Evolutionary conservation across 2,113 vertebrate species (phyloP).

Genomic region (Poeciliopsis turrubarensis): DNA sequence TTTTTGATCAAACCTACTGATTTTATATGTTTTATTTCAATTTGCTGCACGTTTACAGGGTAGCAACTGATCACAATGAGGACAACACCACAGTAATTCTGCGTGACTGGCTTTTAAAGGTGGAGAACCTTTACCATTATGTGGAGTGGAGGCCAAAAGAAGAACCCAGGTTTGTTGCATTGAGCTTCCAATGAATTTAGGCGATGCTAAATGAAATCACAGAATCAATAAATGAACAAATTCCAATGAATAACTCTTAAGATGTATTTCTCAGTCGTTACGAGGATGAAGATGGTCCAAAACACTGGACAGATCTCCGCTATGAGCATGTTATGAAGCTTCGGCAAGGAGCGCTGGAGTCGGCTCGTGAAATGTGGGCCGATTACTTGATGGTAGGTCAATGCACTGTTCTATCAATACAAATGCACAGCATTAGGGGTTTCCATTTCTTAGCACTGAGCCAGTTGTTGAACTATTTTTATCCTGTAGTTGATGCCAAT

Average conservation of each 20-base stretch:
- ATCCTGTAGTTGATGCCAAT: constrained; percentile 23
- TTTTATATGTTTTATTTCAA: not conserved
- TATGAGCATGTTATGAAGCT: constrained; percentile 92
- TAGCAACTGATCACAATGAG: constrained; percentile 89
- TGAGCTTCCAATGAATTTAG: not conserved
- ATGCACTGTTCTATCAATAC: not conserved
- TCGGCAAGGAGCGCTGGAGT: constrained; percentile 86
- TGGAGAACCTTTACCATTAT: constrained; percentile 87
- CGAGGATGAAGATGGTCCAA: constrained; percentile 85
- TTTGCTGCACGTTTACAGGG: constrained; percentile 77
- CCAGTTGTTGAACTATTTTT: not conserved
- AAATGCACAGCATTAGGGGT: not conserved
- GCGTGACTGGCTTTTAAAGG: constrained; percentile 87
- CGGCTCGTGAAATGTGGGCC: constrained; percentile 89
- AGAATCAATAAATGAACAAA: not conserved
- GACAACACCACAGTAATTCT: constrained; percentile 89
- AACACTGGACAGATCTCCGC: constrained; percentile 86
- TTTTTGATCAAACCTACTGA: not conserved
- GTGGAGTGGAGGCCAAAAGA: constrained; percentile 92
- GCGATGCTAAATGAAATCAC: not conserved
- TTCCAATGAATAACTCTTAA: not conserved
- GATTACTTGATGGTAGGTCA: constrained; percentile 89
- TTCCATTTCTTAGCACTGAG: constrained; percentile 11
- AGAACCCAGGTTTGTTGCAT: constrained; percentile 79
- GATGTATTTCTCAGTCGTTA: constrained; percentile 72